Evolutionary conservation across 2,797 vertebrate genomes (phyloP).

Genomic region (Rhabdophis nuchalis): DNA sequence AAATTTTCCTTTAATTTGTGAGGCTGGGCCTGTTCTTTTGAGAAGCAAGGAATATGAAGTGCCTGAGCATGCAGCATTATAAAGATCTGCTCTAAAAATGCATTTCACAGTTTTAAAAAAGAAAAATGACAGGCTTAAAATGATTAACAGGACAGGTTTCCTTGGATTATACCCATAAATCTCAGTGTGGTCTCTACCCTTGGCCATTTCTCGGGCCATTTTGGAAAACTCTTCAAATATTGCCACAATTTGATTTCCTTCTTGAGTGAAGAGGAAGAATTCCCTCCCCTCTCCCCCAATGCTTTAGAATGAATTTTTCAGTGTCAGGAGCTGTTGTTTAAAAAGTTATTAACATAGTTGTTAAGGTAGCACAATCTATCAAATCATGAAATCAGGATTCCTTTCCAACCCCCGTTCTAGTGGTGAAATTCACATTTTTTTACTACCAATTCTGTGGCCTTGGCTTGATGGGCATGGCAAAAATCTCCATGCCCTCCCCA

Average conservation of each 20-base stretch:
- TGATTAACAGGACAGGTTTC: background rate
- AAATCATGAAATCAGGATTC: background rate
- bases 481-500: too few species aligned
- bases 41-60: background rate
- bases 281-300: background rate
- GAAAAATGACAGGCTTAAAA: background rate
- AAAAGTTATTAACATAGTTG: background rate
- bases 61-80: background rate
- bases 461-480: too few species aligned
- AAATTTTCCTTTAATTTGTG: background rate
- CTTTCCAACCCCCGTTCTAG: background rate
- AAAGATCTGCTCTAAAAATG: background rate
- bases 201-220: background rate
- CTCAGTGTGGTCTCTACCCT: background rate
- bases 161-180: background rate
- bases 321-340: background rate
- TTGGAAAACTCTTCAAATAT: background rate
- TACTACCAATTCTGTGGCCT: too few species aligned
- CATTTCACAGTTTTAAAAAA: background rate
- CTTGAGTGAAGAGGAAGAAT: background rate
- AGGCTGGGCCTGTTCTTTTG: background rate
- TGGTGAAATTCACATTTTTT: too few species aligned
- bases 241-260: background rate
- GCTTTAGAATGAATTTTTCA: background rate
- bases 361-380: conserved; percentile 16